Base-by-base conservation (phyloP, 23 tunicate genomes). In the Diplosoma virens region DNA sequence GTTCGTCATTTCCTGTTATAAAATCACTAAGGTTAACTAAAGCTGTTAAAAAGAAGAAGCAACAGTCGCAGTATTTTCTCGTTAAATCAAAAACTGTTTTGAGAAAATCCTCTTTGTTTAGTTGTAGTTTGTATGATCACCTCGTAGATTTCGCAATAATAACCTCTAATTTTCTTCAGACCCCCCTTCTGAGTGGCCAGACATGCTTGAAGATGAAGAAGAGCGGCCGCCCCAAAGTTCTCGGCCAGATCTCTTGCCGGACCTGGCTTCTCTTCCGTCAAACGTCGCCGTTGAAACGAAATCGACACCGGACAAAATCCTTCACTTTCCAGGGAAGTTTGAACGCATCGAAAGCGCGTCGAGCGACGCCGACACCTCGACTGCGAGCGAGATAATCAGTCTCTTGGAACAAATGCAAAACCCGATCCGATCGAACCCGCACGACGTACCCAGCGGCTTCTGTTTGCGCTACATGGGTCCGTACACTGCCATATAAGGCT, bases 401-500 rank as follows among this genome's bases (percentile, higher is more conserved):
- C 48, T 89, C 14, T 50, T 89, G 1, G 87, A 89, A 61, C 84
- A 89, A 60, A 89, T 89, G 77, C 96, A 89, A 48, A 82, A 71
- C 22, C 87, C 96, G 3, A 18, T 69, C 11, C 25, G 14, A 20
- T 9, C 68, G 6, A 67, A 25, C 56, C 20, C 55, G 2, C 20
- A 54, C 17, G 77, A 86, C 3, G 59, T 68, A 0, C 96, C 96
- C 1, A 77, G 72, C 32, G 96, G 96, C 11, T 89, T 89, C 72
- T 77, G 96, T 58, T 69, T 89, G 69, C 83, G 60, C n/a, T 89
- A 89, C 69, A 77, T 78, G 71, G 96, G 96, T 1, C 88, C 81
- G 1, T 89, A 89, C 47, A 89, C 96, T 24, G 88, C 96, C 25
- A 79, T 86, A 65, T 85, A 78, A 68, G 0, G 18, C n/a, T 33